Evolutionary conservation across 2,888 invertebrate genomes (phyloP).

Genomic region (Drosophila mayaguana): DNA sequence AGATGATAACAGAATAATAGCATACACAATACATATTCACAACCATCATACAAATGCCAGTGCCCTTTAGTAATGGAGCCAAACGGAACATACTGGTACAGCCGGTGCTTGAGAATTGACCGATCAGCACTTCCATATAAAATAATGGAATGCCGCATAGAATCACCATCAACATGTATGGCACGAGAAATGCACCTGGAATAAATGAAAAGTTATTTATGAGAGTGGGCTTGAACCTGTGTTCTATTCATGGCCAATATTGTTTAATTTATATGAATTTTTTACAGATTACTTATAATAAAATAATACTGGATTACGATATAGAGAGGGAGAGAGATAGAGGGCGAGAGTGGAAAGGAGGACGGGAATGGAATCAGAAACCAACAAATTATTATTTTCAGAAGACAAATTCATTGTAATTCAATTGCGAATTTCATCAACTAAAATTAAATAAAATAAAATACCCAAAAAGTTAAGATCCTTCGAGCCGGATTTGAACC

Average conservation of each 20-base stretch:
- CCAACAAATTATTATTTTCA: too few species aligned
- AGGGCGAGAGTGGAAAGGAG: too few species aligned
- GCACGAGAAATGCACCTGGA: conserved; percentile 92
- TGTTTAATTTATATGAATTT: too few species aligned
- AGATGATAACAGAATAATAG: conserved; percentile 94
- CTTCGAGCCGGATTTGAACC: conserved; percentile 82
- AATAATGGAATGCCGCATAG: conserved; percentile 95
- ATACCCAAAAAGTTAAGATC: conserved; percentile 29
- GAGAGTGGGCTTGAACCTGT: background rate
- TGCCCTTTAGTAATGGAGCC: conserved; percentile 94
- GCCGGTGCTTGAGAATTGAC: conserved; percentile 93
- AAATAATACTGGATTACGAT: too few species aligned
- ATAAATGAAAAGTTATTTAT: background rate
- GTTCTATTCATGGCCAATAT: background rate
- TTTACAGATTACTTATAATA: too few species aligned
- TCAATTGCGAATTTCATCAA: too few species aligned
- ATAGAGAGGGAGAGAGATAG: background rate
- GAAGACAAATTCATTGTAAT: too few species aligned
- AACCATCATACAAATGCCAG: conserved; percentile 93
- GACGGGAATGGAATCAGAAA: too few species aligned
- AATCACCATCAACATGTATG: conserved; percentile 92
- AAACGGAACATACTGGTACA: conserved; percentile 93
- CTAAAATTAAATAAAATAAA: too few species aligned
- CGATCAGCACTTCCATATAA: conserved; percentile 94
- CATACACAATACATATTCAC: conserved; percentile 92